These are phyloP conservation scores for Ceratina japonica DNA, from an alignment of 1,140 invertebrate species.

Conservation along the genomic window DNA sequence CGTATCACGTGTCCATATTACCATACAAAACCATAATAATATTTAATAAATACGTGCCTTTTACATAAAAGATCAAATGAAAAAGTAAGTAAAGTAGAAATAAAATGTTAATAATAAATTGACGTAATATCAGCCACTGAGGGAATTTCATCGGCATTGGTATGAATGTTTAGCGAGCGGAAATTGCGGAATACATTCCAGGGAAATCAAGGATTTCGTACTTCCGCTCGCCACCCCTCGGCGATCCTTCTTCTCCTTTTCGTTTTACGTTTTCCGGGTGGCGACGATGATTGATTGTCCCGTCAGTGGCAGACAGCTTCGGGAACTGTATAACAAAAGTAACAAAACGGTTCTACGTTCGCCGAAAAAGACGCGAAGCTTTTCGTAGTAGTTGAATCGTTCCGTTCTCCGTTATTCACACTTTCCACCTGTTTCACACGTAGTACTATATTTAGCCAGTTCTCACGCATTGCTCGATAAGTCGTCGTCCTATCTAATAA, in stretches of 20 bases:
- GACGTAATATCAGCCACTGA: not conserved
- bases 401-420: constrained; percentile 18
- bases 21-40: not conserved
- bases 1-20: too few species aligned
- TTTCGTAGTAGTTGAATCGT: constrained; percentile 32
- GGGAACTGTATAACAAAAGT: constrained; percentile 67
- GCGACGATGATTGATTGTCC: constrained; percentile 74
- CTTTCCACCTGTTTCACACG: not conserved
- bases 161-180: not conserved
- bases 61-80: not conserved
- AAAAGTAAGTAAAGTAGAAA: not conserved
- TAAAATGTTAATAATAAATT: not conserved
- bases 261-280: constrained; percentile 55
- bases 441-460: not conserved
- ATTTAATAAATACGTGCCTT: not conserved
- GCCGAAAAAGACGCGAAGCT: constrained; percentile 33
- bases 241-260: constrained; percentile 42
- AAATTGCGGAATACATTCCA: constrained; percentile 10
- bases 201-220: constrained; percentile 18
- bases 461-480: not conserved
- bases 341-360: constrained; percentile 64
- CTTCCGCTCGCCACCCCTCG: not conserved
- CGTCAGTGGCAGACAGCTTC: constrained; percentile 69
- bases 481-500: too few species aligned
- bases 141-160: not conserved